Conservation (phyloP, 1,140 invertebrate genomes). For the Condylostylus longicornis region DNA sequence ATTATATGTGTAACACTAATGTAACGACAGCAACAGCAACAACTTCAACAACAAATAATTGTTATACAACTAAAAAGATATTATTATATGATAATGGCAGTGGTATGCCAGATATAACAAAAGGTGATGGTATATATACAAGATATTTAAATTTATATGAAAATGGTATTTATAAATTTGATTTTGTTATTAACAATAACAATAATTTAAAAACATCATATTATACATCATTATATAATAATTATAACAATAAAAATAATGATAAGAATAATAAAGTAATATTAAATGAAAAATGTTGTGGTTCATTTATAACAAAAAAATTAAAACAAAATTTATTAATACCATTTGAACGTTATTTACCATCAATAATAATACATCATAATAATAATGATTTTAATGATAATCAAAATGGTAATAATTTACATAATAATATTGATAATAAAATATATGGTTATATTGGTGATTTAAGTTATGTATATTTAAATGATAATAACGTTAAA, state of each 20-base stretch:
- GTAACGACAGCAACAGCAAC: slow-evolving; percentile 10
- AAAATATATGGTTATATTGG: slow-evolving; percentile 31
- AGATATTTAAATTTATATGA: slow-evolving; percentile 37
- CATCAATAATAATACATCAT: slow-evolving; percentile 32
- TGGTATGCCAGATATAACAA: slow-evolving; percentile 48
- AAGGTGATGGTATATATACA: slow-evolving; percentile 50
- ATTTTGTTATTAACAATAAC: slow-evolving; percentile 34
- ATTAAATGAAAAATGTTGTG: slow-evolving; percentile 33
- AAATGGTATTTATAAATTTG: slow-evolving; percentile 37
- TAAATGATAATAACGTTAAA: slow-evolving; percentile 30
- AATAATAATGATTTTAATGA: slow-evolving; percentile 20
- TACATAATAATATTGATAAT: background rate
- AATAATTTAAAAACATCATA: slow-evolving; percentile 34
- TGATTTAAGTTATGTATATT: slow-evolving; percentile 32
- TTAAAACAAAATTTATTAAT: slow-evolving; percentile 30
- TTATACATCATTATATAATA: no score
- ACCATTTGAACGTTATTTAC: slow-evolving; percentile 34
- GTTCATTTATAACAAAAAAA: slow-evolving; percentile 31
- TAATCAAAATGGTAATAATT: slow-evolving; percentile 9
- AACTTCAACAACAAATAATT: slow-evolving; percentile 30
- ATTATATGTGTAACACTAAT: slow-evolving; percentile 23
- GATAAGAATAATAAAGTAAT: slow-evolving; percentile 15
- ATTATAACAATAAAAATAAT: no score
- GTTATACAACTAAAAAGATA: slow-evolving; percentile 24
- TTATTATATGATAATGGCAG: slow-evolving; percentile 43